Base-by-base conservation (phyloP, 1,140 invertebrate species). In the Littorina saxatilis region DNA sequence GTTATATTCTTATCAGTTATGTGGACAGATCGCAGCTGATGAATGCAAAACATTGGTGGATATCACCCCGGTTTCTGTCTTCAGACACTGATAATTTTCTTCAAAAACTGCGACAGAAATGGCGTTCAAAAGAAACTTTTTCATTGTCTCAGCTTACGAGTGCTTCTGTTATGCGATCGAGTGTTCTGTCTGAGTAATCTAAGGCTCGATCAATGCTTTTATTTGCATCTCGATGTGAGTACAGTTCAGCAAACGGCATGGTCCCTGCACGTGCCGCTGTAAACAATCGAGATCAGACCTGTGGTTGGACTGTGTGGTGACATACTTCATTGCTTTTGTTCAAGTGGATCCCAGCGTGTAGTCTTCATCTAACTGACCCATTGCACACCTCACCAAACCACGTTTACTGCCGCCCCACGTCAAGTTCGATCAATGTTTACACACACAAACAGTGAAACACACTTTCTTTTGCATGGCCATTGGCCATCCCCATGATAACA, bases 101-200 rank as follows among this genome's bases (percentile, higher is more conserved):
- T 84, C 77, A 83, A 87, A 89, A 88, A 87, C 80, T 86, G 83
- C 84, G 72, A 82, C 77, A 86, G 88, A 89, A 87, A 89, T 89
- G 88, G 88, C 88, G 88, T 86, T 88, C 88, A 88, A 89, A 89
- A 78, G 72, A 83, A 87, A 87, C 86, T 88, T 88, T 88, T 84
- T 63, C 83, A 55, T 75, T 83, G 80, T 86, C 79, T 66, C 37
- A 39, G 66, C 32, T 37, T 27, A 3, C 76, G 35, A 50, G 23
- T 9, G 50, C 27, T 50, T 75, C 4, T 17, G 2, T 52, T 3
- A 39, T 32, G 20, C 15, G 2, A 39, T 23, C 13, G 9, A 68
- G 15, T 39, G 17, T 7, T 20, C 2, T 68, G 66, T 5, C 13
- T 39, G 23, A 35, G 37, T 27, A 9, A 15, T n/a, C n/a, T n/a